A percentile compares a stretch with the other conserved stretches of the same genome.
Evolutionary conservation across 92 coral and sea anemone species (phyloP).

Genomic region (Heteractis magnifica): DNA sequence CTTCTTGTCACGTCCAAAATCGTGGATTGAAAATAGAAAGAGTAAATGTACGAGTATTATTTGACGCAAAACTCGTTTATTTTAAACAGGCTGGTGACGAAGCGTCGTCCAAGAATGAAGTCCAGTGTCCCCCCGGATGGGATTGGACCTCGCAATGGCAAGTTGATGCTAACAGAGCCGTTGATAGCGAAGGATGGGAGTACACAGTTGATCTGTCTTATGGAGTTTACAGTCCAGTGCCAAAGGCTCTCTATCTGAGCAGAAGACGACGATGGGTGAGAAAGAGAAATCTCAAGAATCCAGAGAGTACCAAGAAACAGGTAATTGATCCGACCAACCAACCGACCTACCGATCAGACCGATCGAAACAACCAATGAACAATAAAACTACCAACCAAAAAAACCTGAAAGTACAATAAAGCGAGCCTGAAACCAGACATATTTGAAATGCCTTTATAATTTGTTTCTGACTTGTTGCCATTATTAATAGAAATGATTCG

Average conservation of each 20-base stretch:
- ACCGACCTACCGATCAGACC: too few species aligned
- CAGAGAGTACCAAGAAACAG: conserved; percentile 61
- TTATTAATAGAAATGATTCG: too few species aligned
- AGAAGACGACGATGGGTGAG: conserved; percentile 84
- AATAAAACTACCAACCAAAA: too few species aligned
- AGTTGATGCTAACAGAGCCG: conserved; percentile 90
- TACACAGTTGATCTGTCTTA: conserved; percentile 75
- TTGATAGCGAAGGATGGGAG: conserved; percentile 93
- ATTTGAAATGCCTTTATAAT: too few species aligned
- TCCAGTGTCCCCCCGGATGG: conserved; percentile 84
- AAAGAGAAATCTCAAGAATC: conserved; percentile 61
- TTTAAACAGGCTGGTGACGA: conserved; percentile 63
- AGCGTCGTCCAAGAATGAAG: conserved; percentile 53
- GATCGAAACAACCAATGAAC: too few species aligned
- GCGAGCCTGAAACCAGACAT: too few species aligned
- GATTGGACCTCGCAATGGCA: conserved; percentile 88
- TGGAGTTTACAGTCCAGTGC: conserved; percentile 84
- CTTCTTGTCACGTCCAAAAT: too few species aligned
- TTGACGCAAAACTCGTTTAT: not conserved
- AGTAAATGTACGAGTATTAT: not conserved
- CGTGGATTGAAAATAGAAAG: not conserved
- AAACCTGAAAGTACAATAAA: too few species aligned
- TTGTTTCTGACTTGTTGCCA: too few species aligned
- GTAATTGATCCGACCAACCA: not conserved
- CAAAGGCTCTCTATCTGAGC: conserved; percentile 77